These are phyloP conservation scores for Tolmerus cingulatus DNA, from an alignment of 2,888 invertebrate genomes.

Conservation along the genomic window DNA sequence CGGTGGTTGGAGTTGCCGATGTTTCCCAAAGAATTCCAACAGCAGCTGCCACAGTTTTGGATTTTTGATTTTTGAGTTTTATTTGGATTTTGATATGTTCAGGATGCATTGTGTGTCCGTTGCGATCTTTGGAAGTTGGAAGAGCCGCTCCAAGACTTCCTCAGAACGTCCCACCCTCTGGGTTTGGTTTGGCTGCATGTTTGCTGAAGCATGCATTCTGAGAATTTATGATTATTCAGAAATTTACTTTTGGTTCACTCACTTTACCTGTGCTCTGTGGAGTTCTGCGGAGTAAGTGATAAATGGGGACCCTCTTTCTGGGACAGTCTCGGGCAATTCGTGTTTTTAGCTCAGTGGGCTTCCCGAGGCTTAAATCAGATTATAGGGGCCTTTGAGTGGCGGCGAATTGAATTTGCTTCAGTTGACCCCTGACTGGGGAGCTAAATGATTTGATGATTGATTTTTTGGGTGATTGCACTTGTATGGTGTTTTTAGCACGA, in stretches of 20 bases:
- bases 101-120: not conserved
- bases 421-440: not conserved
- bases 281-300: not conserved
- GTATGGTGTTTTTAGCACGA: not conserved
- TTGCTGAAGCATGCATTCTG: not conserved
- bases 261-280: not conserved
- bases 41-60: slow-evolving; percentile 25
- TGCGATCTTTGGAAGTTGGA: not conserved
- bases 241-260: not conserved
- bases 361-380: not conserved
- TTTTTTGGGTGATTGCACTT: not conserved
- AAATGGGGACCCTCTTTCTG: not conserved
- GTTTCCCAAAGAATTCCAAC: slow-evolving; percentile 5
- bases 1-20: not conserved
- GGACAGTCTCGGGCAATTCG: not conserved
- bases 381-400: not conserved
- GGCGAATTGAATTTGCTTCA: not conserved
- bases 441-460: not conserved
- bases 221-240: not conserved
- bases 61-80: slow-evolving; percentile 12
- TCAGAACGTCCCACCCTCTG: not conserved
- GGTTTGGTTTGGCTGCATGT: not conserved
- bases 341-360: not conserved
- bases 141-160: not conserved
- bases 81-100: not conserved